Evolutionary conservation across 2,797 vertebrate genomes (phyloP), one percentile per base, ranked within the genome.

Genomic region (Sebastes steindachneri): DNA sequence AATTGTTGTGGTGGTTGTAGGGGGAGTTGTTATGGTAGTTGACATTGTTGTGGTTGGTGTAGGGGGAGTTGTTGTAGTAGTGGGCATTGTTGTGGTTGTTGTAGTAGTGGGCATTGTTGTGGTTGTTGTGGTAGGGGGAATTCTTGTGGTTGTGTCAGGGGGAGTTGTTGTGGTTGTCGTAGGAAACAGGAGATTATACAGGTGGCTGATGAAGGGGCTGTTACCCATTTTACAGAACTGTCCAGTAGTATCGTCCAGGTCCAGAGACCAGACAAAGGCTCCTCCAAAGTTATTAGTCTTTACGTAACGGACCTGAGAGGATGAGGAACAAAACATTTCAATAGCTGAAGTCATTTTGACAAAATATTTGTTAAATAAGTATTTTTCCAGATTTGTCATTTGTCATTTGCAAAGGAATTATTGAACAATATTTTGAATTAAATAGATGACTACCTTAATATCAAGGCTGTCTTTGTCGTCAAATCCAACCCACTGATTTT

Each of bases 401-500:
- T 48, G 5, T 26, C 1, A n/a, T 62, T 68, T 71, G 3, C 2
- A 33, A 59, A 48, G 9, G 2, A 14, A 37, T 64, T 14, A 68
- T 7, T 23, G 11, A 71, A 31, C 3, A 17, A 11, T 23, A 66
- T 11, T n/a, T 53, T 48, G 2, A 35, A 45, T 19, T 9, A 15
- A 60, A 41, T 0, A 57, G 2, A 68, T 31, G 0, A 26, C 25
- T 92, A 97, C 96, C 95, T 97, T 97, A 45, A 83, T 70, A 15
- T 64, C 25, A 57, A 92, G 93, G 89, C 96, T 97, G 69, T 83
- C 81, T 41, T 75, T 31, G 10, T 94, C 86, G 88, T 97, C 97
- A 75, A 93, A 97, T 33, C 96, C 96, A 78, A 97, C 88, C 96
- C 97, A 97, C 0, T 96, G 87, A 0, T 15, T 92, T 28, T 35